Evolutionary conservation across 2,113 vertebrate genomes (phyloP).

Genomic region (Trachemys scripta): DNA sequence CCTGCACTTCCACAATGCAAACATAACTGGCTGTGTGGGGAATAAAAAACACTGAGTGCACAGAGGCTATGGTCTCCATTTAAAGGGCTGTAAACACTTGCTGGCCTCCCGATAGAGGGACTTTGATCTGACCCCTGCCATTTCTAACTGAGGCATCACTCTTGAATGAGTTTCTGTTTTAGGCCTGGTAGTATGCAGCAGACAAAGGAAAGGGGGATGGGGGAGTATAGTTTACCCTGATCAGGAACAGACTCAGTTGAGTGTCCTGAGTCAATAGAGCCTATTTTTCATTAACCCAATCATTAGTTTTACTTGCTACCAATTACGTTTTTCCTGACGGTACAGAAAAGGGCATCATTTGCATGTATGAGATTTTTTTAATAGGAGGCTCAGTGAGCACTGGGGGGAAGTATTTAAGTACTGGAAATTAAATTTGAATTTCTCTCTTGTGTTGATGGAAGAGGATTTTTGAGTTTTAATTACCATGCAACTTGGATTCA

Average conservation of each 20-base stretch:
- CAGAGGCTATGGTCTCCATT: neutral
- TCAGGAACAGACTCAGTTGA: slow-evolving; percentile 15
- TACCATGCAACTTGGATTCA: slow-evolving; percentile 59
- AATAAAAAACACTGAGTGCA: slow-evolving; percentile 14
- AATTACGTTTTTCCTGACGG: slow-evolving; percentile 32
- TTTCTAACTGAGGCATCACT: slow-evolving; percentile 51
- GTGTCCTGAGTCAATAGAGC: neutral
- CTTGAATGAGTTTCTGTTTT: slow-evolving; percentile 53
- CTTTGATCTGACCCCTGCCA: slow-evolving; percentile 58
- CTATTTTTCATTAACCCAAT: slow-evolving; percentile 51
- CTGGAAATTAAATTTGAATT: slow-evolving; percentile 5
- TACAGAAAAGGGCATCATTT: neutral
- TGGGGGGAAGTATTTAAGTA: neutral
- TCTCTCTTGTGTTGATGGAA: neutral
- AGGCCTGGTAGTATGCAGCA: neutral
- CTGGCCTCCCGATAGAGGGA: slow-evolving; percentile 18
- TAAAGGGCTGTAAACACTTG: neutral
- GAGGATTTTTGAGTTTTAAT: slow-evolving; percentile 57
- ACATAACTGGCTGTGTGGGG: rapidly evolving
- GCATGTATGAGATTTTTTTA: neutral
- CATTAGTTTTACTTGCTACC: neutral
- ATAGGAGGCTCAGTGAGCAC: neutral
- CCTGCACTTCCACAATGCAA: neutral
- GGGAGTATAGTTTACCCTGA: slow-evolving; percentile 34
- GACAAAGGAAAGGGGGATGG: neutral